Evolutionary conservation across 2,113 vertebrate genomes (phyloP), one percentile per base, ranked within the genome.

Genomic region (Dipodomys ordii): DNA sequence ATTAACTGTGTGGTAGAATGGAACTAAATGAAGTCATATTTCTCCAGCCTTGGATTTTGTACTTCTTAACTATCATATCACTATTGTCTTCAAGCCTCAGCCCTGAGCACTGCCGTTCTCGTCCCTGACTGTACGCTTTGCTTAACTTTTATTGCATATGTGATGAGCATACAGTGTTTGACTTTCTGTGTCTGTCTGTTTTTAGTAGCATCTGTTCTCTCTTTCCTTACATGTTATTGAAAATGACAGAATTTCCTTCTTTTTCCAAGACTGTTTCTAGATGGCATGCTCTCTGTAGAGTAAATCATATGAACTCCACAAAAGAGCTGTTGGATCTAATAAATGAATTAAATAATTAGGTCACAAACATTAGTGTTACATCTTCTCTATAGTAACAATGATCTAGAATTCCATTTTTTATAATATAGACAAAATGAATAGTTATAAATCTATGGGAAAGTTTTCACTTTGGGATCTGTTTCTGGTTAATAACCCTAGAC

Each of bases 341-440:
- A 69, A 60, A 28, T 60, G 16, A 49, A 74, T 73, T 28, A 28
- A 87, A 10, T 39, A 25, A 60, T 39, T 19, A 57, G 69, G 44
- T 25, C 27, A 74, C 13, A 67, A 81, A 53, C 35, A 32, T 60
- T 16, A 32, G 32, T 57, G 46, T 57, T 23, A 16, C 64, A 60
- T 60, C 39, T 28, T 60, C 27, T 93, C 6, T 57, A 53, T 3
- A 32, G n/a, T 46, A 67, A 60, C 39, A 77, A 30, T 25, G 30
- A 74, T 16, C 32, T 68, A 57, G 84, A 90, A 67, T 90, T 86
- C 22, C 23, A 80, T 32, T 86, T 53, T 93, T 80, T 64, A 35
- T 85, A 86, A 60, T 11, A 53, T 81, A 53, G 83, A 94, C 22
- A 88, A 93, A 96, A 88, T 62, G 6, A 53, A 65, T n/a, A 67